Evolutionary conservation across 1,140 invertebrate species (phyloP), one percentile per base, ranked within the genome.

Genomic region (Microplitis mediator): DNA sequence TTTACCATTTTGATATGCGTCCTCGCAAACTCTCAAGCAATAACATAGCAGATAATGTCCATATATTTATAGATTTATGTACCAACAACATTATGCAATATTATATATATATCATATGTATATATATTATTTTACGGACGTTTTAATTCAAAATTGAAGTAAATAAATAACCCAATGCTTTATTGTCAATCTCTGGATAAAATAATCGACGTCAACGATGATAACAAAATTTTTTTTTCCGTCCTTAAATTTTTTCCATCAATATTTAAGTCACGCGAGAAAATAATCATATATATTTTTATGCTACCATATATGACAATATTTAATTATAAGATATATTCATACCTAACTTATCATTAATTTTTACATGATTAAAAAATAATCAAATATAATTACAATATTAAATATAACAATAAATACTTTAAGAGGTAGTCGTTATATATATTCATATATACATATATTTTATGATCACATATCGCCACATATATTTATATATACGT

Each of bases 141-240:
- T 52, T 68, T 31, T 45, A 36, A 31, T 52, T 71, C 23, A 70
- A 74, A 16, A 60, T 65, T 54, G 52, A 36, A 78, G 74, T 73
- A 14, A 58, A 76, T 68, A 72, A 23, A 45, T 16, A 79, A 79
- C 72, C 62, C 71, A 80, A 78, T 72, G 74, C 76, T 76, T 84
- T 84, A 83, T 84, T 83, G 80, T 83, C 81, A 80, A 81, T 70
- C 76, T 76, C 77, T 79, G 58, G 77, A 67, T 77, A 75, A 74
- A 79, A 78, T 79, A 69, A 69, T 76, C 69, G 73, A 72, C 69
- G 71, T 72, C 66, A 74, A 62, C 73, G 66, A 76, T 68, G 73
- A 76, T 74, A 77, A 75, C 70, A 78, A 76, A 70, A 54, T 32
- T 67, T 71, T 66, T 54, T 71, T 71, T 56, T 14, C 14, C 36